Evolutionary conservation across 2,113 vertebrate genomes (phyloP).

Genomic region (Albula glossodonta): DNA sequence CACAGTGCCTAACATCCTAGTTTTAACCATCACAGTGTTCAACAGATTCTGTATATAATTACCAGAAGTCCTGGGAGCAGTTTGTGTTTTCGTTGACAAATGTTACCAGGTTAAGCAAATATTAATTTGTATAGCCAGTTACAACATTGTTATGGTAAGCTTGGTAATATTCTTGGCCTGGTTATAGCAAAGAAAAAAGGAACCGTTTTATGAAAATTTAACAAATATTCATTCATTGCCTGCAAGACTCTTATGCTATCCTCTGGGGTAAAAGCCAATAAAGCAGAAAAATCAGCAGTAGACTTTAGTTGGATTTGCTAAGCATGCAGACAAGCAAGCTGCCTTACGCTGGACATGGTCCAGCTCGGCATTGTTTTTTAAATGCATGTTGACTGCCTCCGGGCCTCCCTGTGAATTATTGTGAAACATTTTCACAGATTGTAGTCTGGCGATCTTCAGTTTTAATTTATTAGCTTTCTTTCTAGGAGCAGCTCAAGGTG

Average conservation of each 20-base stretch:
- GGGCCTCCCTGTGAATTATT: background rate
- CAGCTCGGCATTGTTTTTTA: no score
- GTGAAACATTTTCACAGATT: background rate
- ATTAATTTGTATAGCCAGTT: background rate
- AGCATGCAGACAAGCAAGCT: no score
- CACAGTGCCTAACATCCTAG: constrained; percentile 30
- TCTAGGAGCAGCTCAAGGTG: background rate
- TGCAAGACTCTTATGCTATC: background rate
- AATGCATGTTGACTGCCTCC: background rate
- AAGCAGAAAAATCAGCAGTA: background rate
- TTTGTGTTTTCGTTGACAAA: constrained; percentile 55
- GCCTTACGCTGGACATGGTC: no score
- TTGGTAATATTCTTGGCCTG: background rate
- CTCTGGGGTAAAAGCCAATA: background rate
- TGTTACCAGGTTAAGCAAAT: constrained; percentile 38
- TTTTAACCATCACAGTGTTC: constrained; percentile 30
- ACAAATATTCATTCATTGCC: background rate
- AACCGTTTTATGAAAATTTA: background rate
- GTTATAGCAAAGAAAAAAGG: background rate
- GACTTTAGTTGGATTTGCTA: no score
- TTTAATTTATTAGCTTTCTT: background rate
- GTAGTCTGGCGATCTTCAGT: no score
- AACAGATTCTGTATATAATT: constrained; percentile 35
- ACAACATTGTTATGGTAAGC: background rate
- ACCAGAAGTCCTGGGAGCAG: background rate